A percentile compares a stretch with the other conserved stretches of the same genome.
phyloP scores from a whole-genome alignment of 2,113 vertebrate species.

The Brachyhypopomus gauderio region DNA sequence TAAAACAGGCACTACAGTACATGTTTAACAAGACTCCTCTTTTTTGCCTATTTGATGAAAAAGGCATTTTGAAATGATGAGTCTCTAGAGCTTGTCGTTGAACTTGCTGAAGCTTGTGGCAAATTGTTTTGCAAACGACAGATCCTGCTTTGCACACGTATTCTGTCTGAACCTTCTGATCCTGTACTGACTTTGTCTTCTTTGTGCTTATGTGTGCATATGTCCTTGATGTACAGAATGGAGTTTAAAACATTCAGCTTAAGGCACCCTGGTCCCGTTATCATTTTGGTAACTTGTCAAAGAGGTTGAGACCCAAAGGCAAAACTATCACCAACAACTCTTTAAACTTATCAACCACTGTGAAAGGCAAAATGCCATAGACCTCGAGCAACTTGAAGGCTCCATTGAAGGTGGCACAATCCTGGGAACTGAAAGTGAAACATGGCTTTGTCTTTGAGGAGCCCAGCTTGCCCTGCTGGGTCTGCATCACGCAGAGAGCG shows the following conservation, averaged over 20 bases:
- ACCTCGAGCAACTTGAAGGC: constrained; percentile 19
- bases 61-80: not conserved
- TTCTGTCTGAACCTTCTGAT: not conserved
- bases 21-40: not conserved
- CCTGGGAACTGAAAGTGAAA: constrained; percentile 29
- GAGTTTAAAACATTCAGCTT: constrained; percentile 28
- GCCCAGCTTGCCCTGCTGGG: constrained; percentile 42
- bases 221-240: constrained; percentile 9
- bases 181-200: not conserved
- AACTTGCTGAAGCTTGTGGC: not conserved
- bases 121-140: not conserved
- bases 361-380: constrained; percentile 38
- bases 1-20: not conserved
- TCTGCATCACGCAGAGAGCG: constrained; percentile 45
- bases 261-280: constrained; percentile 14
- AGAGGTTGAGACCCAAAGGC: constrained; percentile 42
- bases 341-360: constrained; percentile 9
- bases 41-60: not conserved
- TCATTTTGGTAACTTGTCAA: constrained; percentile 37
- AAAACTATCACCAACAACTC: constrained; percentile 10
- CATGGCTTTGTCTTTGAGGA: constrained; percentile 30
- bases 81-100: not conserved
- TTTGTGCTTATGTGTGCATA: constrained; percentile 28
- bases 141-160: not conserved
- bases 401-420: constrained; percentile 52